phyloP scores from a whole-genome alignment of 2,797 vertebrate species.

The Malacoraja senta region DNA sequence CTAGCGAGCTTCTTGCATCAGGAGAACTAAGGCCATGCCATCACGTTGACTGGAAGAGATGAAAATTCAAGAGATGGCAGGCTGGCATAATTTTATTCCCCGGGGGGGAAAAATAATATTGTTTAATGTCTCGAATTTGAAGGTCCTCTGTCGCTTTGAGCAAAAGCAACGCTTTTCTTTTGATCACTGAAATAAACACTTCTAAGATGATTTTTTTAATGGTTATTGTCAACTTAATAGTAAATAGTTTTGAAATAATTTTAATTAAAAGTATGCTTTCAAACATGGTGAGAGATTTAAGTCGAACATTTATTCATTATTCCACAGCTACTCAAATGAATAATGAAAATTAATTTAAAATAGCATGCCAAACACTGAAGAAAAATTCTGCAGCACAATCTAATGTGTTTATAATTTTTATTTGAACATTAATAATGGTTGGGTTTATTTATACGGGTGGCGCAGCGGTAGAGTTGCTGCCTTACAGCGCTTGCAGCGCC shows the following conservation, averaged over 20 bases:
- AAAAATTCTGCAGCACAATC: background rate
- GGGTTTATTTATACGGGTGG: background rate
- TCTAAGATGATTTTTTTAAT: slow-evolving; percentile 20
- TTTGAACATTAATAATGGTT: background rate
- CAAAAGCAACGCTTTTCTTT: slow-evolving; percentile 15
- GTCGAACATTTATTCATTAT: background rate
- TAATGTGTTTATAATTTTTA: background rate
- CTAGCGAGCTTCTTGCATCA: slow-evolving; percentile 43
- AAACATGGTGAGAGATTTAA: background rate
- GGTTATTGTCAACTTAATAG: slow-evolving; percentile 10
- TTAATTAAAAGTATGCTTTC: slow-evolving; percentile 1
- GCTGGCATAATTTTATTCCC: slow-evolving; percentile 17
- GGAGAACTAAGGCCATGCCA: background rate
- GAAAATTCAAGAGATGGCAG: slow-evolving; percentile 35
- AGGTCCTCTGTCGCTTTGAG: slow-evolving; percentile 19
- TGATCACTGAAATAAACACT: slow-evolving; percentile 32
- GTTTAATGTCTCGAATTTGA: slow-evolving; percentile 26
- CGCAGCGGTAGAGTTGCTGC: too few relatives aligned
- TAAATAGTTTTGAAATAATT: slow-evolving; percentile 2
- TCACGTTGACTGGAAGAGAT: background rate
- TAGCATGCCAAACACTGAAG: background rate
- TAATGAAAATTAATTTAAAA: background rate
- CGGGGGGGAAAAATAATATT: background rate
- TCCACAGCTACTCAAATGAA: background rate
- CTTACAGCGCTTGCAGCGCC: too few relatives aligned